These are phyloP conservation scores for Globodera rostochiensis DNA, from an alignment of 1,140 invertebrate species.

Conservation along the genomic window DNA sequence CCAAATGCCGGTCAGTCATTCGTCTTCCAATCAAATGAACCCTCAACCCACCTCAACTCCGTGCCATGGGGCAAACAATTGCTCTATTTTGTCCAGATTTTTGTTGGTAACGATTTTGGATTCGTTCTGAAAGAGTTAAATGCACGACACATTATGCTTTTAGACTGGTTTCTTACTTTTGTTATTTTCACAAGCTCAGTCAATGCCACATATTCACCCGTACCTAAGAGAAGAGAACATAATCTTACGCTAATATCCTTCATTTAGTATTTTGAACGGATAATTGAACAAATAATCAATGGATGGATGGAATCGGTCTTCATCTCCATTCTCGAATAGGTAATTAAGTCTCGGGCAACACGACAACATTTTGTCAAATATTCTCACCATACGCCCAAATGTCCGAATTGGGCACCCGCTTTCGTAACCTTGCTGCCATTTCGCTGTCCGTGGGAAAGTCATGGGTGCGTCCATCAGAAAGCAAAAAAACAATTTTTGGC, in stretches of 20 bases:
- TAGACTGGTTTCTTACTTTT: constrained; percentile 31
- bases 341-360: too few species aligned
- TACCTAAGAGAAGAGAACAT: constrained; percentile 21
- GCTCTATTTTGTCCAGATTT: constrained; percentile 56
- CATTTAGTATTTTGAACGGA: background rate
- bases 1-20: background rate
- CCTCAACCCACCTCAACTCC: constrained; percentile 45
- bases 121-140: constrained; percentile 37
- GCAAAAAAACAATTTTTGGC: constrained; percentile 60
- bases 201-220: constrained; percentile 65
- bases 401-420: constrained; percentile 53
- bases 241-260: background rate
- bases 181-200: constrained; percentile 61
- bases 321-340: too few species aligned
- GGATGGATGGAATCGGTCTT: too few species aligned
- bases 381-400: constrained; percentile 61
- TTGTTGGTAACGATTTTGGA: constrained; percentile 64
- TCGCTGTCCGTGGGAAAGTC: constrained; percentile 62
- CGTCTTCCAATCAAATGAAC: background rate
- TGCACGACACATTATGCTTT: background rate
- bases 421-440: constrained; percentile 53
- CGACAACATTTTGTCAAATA: too few species aligned
- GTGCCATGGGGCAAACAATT: constrained; percentile 58
- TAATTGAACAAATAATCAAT: too few species aligned
- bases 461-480: constrained; percentile 63